A percentile compares a stretch with the other conserved stretches of the same genome.
Evolutionary conservation across 1,140 invertebrate genomes (phyloP).

Genomic region (Apis dorsata): DNA sequence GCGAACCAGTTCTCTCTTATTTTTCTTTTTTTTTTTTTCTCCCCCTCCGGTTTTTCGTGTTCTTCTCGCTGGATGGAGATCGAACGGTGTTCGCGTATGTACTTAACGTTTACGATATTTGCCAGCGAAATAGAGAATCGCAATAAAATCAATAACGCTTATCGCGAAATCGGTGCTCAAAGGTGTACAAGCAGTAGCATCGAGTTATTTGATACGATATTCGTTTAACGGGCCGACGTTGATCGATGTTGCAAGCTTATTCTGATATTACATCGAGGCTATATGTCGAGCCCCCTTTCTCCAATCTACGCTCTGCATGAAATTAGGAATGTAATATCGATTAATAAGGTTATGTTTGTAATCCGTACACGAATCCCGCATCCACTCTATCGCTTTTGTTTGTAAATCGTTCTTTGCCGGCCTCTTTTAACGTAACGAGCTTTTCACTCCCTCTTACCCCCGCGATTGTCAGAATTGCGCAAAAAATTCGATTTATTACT

Average conservation of each 20-base stretch:
- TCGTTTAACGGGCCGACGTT: conserved; percentile 11
- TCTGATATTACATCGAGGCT: background rate
- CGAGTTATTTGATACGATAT: conserved; percentile 4
- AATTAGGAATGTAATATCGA: conserved; percentile 25
- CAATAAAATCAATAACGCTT: conserved; percentile 32
- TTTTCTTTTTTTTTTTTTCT: too few species aligned
- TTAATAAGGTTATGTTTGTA: background rate
- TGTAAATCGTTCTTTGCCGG: background rate
- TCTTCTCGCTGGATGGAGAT: too few species aligned
- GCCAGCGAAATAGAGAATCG: background rate
- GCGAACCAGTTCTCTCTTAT: background rate
- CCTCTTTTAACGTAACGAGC: background rate
- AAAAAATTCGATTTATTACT: too few species aligned
- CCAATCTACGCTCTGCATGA: too few species aligned
- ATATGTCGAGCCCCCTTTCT: background rate
- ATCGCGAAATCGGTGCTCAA: conserved; percentile 29
- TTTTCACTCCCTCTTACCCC: too few species aligned
- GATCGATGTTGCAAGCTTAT: conserved; percentile 7
- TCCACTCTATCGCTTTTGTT: background rate
- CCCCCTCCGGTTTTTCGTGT: background rate
- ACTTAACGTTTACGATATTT: conserved; percentile 13
- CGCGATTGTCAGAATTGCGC: too few species aligned
- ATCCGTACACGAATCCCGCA: background rate
- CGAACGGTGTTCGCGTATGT: background rate
- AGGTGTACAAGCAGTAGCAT: background rate